Evolutionary conservation across 1,140 invertebrate species (phyloP), one percentile per base, ranked within the genome.

Genomic region (Zaprionus camerounensis): DNA sequence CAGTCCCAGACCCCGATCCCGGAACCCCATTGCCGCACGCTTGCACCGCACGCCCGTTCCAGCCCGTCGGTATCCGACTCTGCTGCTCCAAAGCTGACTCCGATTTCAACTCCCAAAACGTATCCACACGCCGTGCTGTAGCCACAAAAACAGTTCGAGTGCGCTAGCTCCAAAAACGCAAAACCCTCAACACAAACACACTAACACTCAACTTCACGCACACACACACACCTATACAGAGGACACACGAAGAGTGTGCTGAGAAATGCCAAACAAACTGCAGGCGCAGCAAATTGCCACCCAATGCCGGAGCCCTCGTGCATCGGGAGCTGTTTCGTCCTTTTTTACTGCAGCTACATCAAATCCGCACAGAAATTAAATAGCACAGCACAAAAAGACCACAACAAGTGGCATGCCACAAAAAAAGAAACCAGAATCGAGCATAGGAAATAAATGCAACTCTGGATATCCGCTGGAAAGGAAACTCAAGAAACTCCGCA

Each of bases 251-350:
- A 9, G n/a, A 28, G 51, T 58, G 31, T 12, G 31, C 63, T 53
- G 62, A 49, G 41, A 76, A 76, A 67, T 57, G 59, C 36, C 57
- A 71, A 85, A 76, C 49, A 66, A 81, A 66, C 44, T 81, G 80
- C 66, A 76, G 57, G 53, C 57, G 46, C 78, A 73, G 79, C 75
- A 85, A 85, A 76, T 76, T 79, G 74, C 68, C 71, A 76, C 68
- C 71, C 70, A 71, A 66, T 38, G 61, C 63, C 36, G 22, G n/a
- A 46, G 41, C 41, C n/a, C 41, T 46, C 7, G n/a, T 22, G 41
- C 41, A 66, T 34, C 62, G 70, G 59, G 75, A n/a, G 61, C 28
- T 68, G 58, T 64, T 68, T 75, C 46, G 66, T 78, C 80, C 75
- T 78, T 78, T 70, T 76, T 65, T 61, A 59, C 77, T 64, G 58